Conservation (phyloP, 2,113 vertebrate species). For the Nesospiza acunhae region DNA sequence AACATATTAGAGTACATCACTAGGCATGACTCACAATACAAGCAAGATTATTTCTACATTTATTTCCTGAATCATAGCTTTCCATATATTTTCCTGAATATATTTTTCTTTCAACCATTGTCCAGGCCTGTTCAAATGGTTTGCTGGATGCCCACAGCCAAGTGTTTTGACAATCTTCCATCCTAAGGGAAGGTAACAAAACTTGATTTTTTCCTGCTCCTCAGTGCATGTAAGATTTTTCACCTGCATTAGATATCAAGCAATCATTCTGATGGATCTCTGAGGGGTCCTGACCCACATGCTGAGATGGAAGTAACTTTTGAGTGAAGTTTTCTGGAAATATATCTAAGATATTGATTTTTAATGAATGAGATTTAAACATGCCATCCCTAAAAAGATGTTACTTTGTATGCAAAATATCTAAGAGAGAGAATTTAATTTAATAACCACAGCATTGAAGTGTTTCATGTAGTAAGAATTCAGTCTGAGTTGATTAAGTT, state of each 20-base stretch:
- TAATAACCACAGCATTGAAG: not conserved
- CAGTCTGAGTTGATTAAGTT: conserved; percentile 25
- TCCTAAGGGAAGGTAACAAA: not conserved
- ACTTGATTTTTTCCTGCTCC: not conserved
- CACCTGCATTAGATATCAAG: not conserved
- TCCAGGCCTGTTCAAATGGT: not conserved
- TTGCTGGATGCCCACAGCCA: not conserved
- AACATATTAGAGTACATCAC: not conserved
- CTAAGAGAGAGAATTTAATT: not conserved
- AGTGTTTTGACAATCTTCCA: not conserved
- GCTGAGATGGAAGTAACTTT: not conserved
- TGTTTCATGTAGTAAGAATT: conserved; percentile 16
- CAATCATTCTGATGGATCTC: not conserved
- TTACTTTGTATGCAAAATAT: not conserved
- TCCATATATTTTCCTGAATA: not conserved
- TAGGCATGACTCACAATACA: not conserved
- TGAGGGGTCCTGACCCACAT: not conserved
- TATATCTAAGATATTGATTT: not conserved
- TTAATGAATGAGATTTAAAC: not conserved
- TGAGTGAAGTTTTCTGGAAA: not conserved
- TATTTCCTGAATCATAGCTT: not conserved
- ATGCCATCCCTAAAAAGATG: not conserved
- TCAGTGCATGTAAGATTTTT: not conserved
- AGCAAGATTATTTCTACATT: not conserved
- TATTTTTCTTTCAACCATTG: not conserved